Evolutionary conservation across 2,888 invertebrate species (phyloP).

Genomic region (Rotaria sp.): DNA sequence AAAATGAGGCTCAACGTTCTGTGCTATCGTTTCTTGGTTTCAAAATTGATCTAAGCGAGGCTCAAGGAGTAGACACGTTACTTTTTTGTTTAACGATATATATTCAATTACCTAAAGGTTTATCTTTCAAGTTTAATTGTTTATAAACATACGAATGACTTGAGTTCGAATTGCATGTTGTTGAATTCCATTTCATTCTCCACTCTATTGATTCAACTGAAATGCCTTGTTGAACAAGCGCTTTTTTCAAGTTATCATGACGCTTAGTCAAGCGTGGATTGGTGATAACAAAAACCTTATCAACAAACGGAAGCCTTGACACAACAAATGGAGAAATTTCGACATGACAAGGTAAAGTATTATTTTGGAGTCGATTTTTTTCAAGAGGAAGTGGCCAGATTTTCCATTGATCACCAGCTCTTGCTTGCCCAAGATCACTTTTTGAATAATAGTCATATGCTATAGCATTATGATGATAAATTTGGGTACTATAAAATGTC

Average conservation of each 20-base stretch:
- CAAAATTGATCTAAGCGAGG: too few species aligned
- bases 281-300: not conserved
- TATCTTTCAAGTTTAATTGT: not conserved
- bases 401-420: not conserved
- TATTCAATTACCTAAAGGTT: not conserved
- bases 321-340: not conserved
- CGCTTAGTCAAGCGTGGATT: not conserved
- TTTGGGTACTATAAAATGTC: not conserved
- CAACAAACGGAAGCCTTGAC: not conserved
- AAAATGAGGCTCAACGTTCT: too few species aligned
- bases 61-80: too few species aligned
- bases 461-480: not conserved
- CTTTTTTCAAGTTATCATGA: not conserved
- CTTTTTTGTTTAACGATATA: not conserved
- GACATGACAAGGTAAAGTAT: not conserved
- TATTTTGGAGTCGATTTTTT: not conserved
- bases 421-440: not conserved
- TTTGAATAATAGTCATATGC: slow-evolving; percentile 20
- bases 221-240: not conserved
- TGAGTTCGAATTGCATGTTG: not conserved
- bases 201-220: not conserved
- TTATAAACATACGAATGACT: not conserved
- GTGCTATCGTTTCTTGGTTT: too few species aligned
- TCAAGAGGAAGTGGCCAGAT: not conserved
- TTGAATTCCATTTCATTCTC: slow-evolving; percentile 2